phyloP scores from a whole-genome alignment of 1,140 invertebrate species.

The Scaptodrosophila lebanonensis region DNA sequence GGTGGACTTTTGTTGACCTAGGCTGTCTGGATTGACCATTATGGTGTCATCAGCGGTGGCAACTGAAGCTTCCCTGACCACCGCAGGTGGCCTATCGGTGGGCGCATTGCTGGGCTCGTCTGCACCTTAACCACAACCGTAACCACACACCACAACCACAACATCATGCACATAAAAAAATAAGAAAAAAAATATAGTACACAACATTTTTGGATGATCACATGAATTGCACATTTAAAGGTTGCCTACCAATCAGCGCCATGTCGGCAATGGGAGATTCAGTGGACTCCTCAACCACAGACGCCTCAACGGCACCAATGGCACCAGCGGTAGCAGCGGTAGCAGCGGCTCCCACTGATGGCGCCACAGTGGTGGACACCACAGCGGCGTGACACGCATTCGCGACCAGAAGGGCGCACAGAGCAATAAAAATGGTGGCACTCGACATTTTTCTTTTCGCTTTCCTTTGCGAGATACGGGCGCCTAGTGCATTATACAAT shows the following conservation, averaged over 20 bases:
- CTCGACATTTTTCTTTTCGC: conserved; percentile 36
- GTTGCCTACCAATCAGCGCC: conserved; percentile 69
- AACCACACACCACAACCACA: background rate
- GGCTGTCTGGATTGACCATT: background rate
- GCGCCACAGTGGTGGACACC: conserved; percentile 11
- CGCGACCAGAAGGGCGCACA: conserved; percentile 39
- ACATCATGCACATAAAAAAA: conserved; percentile 19
- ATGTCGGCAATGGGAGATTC: conserved; percentile 70
- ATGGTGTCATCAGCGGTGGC: background rate
- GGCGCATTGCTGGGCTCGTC: conserved; percentile 44
- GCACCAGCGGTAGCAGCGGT: background rate
- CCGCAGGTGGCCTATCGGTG: conserved; percentile 52
- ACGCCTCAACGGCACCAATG: conserved; percentile 18
- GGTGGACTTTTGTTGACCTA: conserved; percentile 9
- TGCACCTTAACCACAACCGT: conserved; percentile 16
- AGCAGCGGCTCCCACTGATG: conserved; percentile 16
- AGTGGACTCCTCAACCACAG: conserved; percentile 55
- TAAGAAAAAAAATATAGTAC: conserved; percentile 22
- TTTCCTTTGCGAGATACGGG: too few relatives aligned
- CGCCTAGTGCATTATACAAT: background rate
- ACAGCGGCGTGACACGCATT: too few relatives aligned
- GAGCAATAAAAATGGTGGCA: conserved; percentile 43
- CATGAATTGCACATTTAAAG: background rate
- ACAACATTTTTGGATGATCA: conserved; percentile 8
- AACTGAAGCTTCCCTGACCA: too few relatives aligned